These are phyloP conservation scores for Platycercus adscitus DNA, from an alignment of 2,113 vertebrate species.

Conservation along the genomic window DNA sequence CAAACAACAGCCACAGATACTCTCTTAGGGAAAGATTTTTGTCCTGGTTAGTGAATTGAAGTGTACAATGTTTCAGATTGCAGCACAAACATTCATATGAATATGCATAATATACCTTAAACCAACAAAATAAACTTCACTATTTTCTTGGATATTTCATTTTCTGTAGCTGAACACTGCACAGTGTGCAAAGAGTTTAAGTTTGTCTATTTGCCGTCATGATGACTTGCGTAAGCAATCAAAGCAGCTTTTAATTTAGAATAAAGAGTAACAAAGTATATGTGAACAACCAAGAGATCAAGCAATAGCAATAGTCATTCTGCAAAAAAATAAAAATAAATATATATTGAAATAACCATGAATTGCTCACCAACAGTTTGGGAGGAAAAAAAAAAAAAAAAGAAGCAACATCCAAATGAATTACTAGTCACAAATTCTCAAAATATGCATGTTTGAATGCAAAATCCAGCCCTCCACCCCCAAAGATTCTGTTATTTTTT, in stretches of 20 bases:
- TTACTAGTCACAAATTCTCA: not conserved
- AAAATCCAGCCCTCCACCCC: not conserved
- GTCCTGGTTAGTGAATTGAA: not conserved
- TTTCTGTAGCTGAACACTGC: not conserved
- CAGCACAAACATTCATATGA: not conserved
- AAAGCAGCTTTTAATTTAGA: not conserved
- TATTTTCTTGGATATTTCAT: not conserved
- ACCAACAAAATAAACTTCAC: not conserved
- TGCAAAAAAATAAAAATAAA: not conserved
- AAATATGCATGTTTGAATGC: not conserved
- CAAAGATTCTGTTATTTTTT: not conserved
- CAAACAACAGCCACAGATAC: not conserved
- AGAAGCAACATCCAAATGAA: not conserved
- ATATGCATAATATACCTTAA: not conserved
- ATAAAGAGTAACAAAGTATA: not conserved
- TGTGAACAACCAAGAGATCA: not conserved
- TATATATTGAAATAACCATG: not conserved
- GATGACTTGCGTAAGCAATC: not conserved
- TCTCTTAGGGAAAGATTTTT: not conserved
- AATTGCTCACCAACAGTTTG: not conserved
- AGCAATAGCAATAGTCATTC: not conserved
- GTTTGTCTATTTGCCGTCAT: not conserved
- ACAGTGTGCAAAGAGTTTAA: not conserved
- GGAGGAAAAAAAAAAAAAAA: not conserved
- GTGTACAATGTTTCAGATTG: not conserved